Evolutionary conservation across 2,888 invertebrate species (phyloP).

Genomic region (Acleris emargana): DNA sequence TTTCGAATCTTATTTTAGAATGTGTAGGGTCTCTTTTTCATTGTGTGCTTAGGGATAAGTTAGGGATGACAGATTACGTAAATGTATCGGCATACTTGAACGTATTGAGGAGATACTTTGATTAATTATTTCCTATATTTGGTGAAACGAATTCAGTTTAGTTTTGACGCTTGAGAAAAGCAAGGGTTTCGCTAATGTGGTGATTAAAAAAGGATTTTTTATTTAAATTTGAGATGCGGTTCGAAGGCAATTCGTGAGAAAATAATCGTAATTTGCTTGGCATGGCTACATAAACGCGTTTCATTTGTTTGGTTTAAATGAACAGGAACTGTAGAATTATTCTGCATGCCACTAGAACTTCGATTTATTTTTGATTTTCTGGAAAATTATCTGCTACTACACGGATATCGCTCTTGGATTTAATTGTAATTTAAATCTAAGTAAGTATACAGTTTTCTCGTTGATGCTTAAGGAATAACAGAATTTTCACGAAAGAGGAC

Average conservation of each 20-base stretch:
- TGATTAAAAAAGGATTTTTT: slow-evolving; percentile 44
- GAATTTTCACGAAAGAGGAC: too few relatives aligned
- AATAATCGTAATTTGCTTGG: not conserved
- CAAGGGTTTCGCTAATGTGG: slow-evolving; percentile 23
- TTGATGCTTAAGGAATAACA: too few relatives aligned
- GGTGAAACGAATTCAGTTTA: slow-evolving; percentile 44
- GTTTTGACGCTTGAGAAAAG: slow-evolving; percentile 47
- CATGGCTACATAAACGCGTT: too few relatives aligned
- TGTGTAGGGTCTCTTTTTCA: slow-evolving; percentile 11
- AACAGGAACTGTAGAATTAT: too few relatives aligned
- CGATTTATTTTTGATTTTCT: too few relatives aligned
- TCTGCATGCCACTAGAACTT: too few relatives aligned
- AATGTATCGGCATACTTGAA: slow-evolving; percentile 50
- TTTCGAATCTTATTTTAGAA: slow-evolving; percentile 40
- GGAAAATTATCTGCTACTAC: too few relatives aligned
- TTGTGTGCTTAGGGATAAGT: slow-evolving; percentile 30
- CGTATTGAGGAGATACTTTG: slow-evolving; percentile 52
- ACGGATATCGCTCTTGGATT: too few relatives aligned
- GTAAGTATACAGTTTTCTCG: too few relatives aligned
- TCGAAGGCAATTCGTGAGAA: slow-evolving; percentile 2
- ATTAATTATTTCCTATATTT: slow-evolving; percentile 67
- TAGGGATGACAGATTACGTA: slow-evolving; percentile 66
- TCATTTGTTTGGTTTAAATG: too few relatives aligned
- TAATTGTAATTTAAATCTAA: too few relatives aligned
- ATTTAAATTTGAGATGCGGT: slow-evolving; percentile 31